These are phyloP conservation scores for Watsonalla binaria DNA, from an alignment of 2,888 invertebrate genomes.

Conservation along the genomic window DNA sequence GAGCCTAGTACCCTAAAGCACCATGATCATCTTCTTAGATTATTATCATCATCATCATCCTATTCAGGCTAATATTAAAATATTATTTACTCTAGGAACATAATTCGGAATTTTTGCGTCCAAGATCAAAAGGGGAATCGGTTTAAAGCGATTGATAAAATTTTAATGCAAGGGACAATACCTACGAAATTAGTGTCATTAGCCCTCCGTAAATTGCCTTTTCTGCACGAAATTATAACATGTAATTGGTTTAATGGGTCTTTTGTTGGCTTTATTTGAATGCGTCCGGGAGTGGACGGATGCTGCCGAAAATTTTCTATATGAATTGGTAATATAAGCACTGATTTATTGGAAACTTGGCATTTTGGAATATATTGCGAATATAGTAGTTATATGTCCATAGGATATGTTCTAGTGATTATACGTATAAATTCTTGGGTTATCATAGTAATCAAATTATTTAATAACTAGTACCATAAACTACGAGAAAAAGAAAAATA, in stretches of 20 bases:
- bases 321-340: slow-evolving; percentile 9
- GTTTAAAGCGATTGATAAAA: slow-evolving; percentile 54
- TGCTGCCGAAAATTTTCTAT: slow-evolving; percentile 20
- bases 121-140: slow-evolving; percentile 38
- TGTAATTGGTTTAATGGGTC: slow-evolving; percentile 65
- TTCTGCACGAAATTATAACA: slow-evolving; percentile 46
- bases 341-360: background rate
- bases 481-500: too few relatives aligned
- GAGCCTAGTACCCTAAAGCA: too few relatives aligned
- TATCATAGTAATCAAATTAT: too few relatives aligned
- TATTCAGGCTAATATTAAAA: too few relatives aligned
- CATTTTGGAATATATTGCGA: background rate
- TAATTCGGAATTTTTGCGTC: too few relatives aligned
- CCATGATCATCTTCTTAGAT: too few relatives aligned
- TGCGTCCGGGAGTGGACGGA: slow-evolving; percentile 9
- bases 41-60: too few relatives aligned
- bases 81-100: too few relatives aligned
- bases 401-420: too few relatives aligned
- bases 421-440: too few relatives aligned
- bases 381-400: too few relatives aligned
- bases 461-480: too few relatives aligned
- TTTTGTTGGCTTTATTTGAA: slow-evolving; percentile 48
- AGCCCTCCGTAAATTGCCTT: slow-evolving; percentile 48
- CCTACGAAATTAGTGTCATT: slow-evolving; percentile 61
- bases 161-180: slow-evolving; percentile 56